A percentile compares a stretch with the other conserved stretches of the same genome.
Evolutionary conservation across 2,113 vertebrate species (phyloP).

Genomic region (Pardalotus punctatus): DNA sequence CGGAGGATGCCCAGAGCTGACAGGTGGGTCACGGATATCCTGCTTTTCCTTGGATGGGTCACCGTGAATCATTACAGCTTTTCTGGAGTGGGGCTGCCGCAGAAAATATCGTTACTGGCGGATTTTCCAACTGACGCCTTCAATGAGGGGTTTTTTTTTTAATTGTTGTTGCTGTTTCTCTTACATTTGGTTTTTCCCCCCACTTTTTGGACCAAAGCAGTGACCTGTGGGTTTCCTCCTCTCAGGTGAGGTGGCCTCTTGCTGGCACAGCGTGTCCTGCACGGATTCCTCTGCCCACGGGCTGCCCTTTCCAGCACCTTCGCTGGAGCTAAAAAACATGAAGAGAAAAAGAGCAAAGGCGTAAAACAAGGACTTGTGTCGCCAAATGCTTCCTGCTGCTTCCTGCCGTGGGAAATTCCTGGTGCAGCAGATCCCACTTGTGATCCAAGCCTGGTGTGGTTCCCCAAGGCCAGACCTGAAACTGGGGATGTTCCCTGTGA

Average conservation of each 20-base stretch:
- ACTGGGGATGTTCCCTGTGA: fast-evolving
- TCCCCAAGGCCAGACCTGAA: background rate
- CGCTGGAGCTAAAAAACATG: background rate
- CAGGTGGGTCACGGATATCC: conserved; percentile 19
- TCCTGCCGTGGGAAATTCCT: fast-evolving
- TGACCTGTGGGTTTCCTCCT: background rate
- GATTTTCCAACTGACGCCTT: background rate
- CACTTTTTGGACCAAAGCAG: background rate
- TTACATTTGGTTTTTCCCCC: background rate
- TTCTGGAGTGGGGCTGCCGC: background rate
- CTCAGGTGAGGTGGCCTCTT: background rate
- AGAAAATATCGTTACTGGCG: background rate
- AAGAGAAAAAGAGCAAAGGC: background rate
- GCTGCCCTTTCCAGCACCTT: background rate
- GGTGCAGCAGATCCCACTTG: background rate
- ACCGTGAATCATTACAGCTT: conserved; percentile 46
- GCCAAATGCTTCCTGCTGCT: background rate
- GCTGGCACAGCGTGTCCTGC: background rate
- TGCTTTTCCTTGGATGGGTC: conserved; percentile 15
- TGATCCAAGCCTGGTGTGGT: background rate
- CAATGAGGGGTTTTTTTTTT: background rate
- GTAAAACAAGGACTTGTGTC: background rate
- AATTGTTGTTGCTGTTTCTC: background rate
- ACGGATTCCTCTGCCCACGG: background rate
- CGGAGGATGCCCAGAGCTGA: conserved; percentile 25